Conservation (phyloP, 2,797 vertebrate species). For the Xiphorhynchus erythropygius region DNA sequence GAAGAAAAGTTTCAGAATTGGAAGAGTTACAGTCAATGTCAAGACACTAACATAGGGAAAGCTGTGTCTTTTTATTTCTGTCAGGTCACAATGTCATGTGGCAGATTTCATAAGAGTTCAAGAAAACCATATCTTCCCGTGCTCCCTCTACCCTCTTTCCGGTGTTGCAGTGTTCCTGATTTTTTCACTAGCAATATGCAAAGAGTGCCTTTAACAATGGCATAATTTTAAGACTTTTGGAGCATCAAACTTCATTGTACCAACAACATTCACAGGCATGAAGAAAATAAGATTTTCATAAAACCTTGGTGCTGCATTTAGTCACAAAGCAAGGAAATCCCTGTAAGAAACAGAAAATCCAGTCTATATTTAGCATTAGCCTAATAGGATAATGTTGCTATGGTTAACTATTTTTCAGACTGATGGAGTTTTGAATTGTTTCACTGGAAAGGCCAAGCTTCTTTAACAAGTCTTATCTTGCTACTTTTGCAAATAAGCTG, state of each 20-base stretch:
- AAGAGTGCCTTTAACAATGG: not conserved
- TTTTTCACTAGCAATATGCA: not conserved
- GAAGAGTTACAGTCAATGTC: not conserved
- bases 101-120: not conserved
- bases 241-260: not conserved
- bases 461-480: not conserved
- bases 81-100: accelerated
- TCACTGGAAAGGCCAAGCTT: not conserved
- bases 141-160: not conserved
- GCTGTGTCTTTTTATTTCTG: not conserved
- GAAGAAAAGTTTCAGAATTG: not conserved
- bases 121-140: not conserved
- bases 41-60: not conserved
- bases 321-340: slow-evolving; percentile 23
- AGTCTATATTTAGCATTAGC: slow-evolving; percentile 45
- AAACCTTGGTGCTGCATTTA: not conserved
- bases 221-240: not conserved
- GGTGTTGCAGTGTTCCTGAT: not conserved
- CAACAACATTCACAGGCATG: not conserved
- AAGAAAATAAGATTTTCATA: slow-evolving; percentile 19
- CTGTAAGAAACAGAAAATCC: slow-evolving; percentile 19
- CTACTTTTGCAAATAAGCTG: not conserved
- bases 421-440: not conserved
- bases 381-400: slow-evolving; percentile 23
- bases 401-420: not conserved